A percentile compares a stretch with the other conserved stretches of the same genome.
phyloP scores from a whole-genome alignment of 2,888 invertebrate species.

The Esperia sulphurella region DNA sequence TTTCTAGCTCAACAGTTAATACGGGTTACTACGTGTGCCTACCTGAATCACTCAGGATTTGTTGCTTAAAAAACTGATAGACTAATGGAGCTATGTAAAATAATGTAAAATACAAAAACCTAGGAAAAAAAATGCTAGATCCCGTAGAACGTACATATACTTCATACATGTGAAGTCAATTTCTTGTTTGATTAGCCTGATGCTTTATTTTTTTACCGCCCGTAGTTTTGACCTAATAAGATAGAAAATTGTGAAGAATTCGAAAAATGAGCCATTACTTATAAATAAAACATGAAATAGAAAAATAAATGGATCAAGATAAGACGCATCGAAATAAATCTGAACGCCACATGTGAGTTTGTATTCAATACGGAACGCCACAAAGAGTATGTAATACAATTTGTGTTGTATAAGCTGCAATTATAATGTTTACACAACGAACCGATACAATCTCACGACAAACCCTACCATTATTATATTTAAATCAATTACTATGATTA shows the following conservation, averaged over 20 bases:
- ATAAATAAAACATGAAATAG: slow-evolving; percentile 11
- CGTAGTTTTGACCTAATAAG: slow-evolving; percentile 3
- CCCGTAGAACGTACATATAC: no score
- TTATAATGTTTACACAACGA: slow-evolving; percentile 59
- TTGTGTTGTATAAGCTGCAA: slow-evolving; percentile 16
- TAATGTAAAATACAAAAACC: no score
- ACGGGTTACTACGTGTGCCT: no score
- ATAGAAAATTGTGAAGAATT: slow-evolving; percentile 2
- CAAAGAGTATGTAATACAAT: slow-evolving; percentile 7
- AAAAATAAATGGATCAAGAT: neutral
- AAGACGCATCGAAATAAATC: neutral
- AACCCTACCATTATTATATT: slow-evolving; percentile 64
- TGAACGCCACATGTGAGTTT: neutral
- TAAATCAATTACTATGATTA: slow-evolving; percentile 75
- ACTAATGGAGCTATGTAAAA: no score
- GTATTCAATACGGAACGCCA: neutral
- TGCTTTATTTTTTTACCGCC: slow-evolving; percentile 2
- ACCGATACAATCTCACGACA: slow-evolving; percentile 44
- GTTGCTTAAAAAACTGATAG: no score
- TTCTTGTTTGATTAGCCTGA: no score
- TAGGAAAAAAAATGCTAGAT: no score
- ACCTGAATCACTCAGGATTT: no score
- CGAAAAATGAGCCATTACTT: slow-evolving; percentile 9
- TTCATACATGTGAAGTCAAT: no score
- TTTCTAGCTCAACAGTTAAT: no score